Conservation (phyloP, 2,113 vertebrate genomes). For the Cyphomyrus plagiostoma region DNA sequence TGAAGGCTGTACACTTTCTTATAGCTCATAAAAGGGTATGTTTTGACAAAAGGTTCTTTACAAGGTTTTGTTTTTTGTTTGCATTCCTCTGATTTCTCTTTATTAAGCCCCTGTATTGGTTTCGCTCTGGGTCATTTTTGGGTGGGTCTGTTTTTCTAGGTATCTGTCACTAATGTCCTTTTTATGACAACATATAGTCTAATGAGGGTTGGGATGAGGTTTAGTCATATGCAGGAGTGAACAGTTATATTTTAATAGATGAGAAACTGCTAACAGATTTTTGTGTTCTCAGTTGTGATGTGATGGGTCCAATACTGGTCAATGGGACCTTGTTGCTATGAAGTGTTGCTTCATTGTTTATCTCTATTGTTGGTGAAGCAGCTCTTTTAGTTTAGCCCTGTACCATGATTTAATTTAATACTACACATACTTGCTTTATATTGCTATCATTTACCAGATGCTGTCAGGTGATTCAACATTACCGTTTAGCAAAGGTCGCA, state of each 20-base stretch:
- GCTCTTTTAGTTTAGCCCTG: slow-evolving; percentile 74
- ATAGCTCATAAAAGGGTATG: neutral
- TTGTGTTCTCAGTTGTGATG: slow-evolving; percentile 97
- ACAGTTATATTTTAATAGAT: slow-evolving; percentile 66
- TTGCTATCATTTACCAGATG: slow-evolving; percentile 37
- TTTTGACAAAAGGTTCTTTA: neutral
- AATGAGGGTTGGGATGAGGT: neutral
- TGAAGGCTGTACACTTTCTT: neutral
- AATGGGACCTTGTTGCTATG: slow-evolving; percentile 96
- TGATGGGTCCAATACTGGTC: slow-evolving; percentile 93
- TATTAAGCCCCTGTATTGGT: neutral
- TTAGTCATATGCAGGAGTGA: neutral
- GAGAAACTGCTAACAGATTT: slow-evolving; percentile 99
- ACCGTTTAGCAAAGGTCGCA: slow-evolving; percentile 7
- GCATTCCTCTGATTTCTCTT: neutral
- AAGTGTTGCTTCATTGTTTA: slow-evolving; percentile 90
- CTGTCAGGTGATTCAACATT: neutral
- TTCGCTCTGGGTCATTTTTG: neutral
- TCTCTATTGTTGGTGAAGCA: slow-evolving; percentile 93
- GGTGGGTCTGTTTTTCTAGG: neutral
- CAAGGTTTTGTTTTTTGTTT: neutral
- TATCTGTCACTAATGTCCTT: neutral
- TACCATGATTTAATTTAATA: slow-evolving; percentile 38
- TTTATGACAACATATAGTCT: neutral
- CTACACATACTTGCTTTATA: slow-evolving; percentile 35